Evolutionary conservation across 2,113 vertebrate genomes (phyloP), one percentile per base, ranked within the genome.

Genomic region (Cacatua alba): DNA sequence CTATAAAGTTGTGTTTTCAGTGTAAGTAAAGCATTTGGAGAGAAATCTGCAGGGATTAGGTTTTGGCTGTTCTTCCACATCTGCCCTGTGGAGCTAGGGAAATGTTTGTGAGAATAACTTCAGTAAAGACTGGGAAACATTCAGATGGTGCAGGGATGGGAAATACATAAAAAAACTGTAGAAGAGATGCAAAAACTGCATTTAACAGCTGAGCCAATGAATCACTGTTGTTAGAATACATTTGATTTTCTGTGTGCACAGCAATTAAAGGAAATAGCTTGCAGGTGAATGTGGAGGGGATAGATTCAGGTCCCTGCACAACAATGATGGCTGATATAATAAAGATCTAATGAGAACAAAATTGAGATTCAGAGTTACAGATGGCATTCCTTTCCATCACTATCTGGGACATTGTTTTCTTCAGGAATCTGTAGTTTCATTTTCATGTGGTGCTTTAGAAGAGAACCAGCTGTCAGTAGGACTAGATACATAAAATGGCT

Each of bases 211-310:
- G 95, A 97, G 62, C 91, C 96, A 92, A 84, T 97, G 95, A 96
- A 96, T 96, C 94, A 94, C 74, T 1, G 5, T 82, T 96, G 93
- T 94, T 94, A 95, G 95, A 95, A 96, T 88, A 44, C 60, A 41
- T 94, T 95, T 96, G 95, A 93, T 97, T 96, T 96, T 95, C 90
- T 94, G 44, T 95, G 87, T 65, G 92, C 75, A 71, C 39, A 83
- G 88, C 88, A 94, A 95, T 93, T 95, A 96, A 91, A 91, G 89
- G 89, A 84, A 96, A 97, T 95, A 95, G 91, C 93, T 97, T 95
- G 95, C 95, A 96, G 96, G 96, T 97, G 95, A 96, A 84, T 78
- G 62, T 33, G 60, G 85, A 88, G 55, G 62, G 67, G 76, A 90
- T 75, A 43, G 90, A 95, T 83, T 93, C 88, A 92, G 94, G 95